Conservation (phyloP, 2,113 vertebrate genomes). For the Melanostigma gelatinosum region DNA sequence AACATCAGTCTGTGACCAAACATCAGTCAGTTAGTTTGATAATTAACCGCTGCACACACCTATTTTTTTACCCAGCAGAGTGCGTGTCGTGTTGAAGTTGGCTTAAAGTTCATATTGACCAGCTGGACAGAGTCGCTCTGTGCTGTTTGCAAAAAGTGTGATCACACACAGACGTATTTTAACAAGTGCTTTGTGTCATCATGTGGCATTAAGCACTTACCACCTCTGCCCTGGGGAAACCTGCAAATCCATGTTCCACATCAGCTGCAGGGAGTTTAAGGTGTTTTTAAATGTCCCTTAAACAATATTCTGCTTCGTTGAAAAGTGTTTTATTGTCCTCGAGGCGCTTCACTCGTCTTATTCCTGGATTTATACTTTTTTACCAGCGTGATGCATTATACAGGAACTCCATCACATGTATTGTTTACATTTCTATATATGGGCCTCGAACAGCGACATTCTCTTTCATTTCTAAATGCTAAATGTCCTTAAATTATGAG, state of each 20-base stretch:
- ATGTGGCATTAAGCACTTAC: conserved; percentile 28
- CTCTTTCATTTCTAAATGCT: background rate
- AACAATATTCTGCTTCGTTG: background rate
- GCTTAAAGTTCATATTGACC: conserved; percentile 1
- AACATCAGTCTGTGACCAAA: no score
- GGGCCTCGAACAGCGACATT: no score
- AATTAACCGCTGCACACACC: conserved; percentile 4
- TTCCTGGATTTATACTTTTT: background rate
- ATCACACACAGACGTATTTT: conserved; percentile 9
- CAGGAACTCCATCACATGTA: background rate
- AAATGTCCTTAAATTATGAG: background rate
- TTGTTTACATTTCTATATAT: background rate
- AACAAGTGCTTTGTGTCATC: conserved; percentile 5
- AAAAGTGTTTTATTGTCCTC: background rate
- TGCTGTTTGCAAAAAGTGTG: background rate
- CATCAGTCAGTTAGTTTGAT: background rate
- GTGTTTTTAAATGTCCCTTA: background rate
- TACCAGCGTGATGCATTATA: background rate
- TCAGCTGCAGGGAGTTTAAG: background rate
- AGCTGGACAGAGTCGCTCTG: background rate
- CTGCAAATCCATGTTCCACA: conserved; percentile 12
- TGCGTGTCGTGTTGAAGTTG: background rate
- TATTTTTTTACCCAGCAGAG: background rate
- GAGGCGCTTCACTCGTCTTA: background rate
- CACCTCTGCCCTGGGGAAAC: background rate